Percentiles rank a stretch among this genome's conserved stretches.
Evolutionary conservation across 2,888 invertebrate genomes (phyloP).

Genomic region (Pachliopta kotzebuea): DNA sequence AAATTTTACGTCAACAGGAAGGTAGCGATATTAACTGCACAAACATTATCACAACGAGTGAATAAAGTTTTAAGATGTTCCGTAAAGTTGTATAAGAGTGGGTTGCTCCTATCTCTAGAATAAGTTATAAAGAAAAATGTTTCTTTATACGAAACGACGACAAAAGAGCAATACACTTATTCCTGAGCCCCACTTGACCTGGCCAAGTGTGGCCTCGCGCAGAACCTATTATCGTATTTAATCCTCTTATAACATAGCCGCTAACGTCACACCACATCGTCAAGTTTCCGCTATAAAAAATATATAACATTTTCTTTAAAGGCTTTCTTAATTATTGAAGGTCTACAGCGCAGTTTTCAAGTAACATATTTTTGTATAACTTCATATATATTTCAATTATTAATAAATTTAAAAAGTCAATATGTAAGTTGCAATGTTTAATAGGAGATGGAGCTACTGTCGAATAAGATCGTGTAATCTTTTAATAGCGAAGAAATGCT

Average conservation of each 20-base stretch:
- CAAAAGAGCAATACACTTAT: constrained; percentile 24
- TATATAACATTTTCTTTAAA: neutral
- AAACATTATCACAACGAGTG: too few relatives aligned
- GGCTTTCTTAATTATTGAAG: too few relatives aligned
- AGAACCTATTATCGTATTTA: constrained; percentile 33
- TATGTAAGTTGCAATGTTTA: neutral
- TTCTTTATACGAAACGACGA: neutral
- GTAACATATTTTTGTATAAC: neutral
- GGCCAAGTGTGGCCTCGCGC: constrained; percentile 28
- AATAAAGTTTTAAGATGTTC: too few relatives aligned
- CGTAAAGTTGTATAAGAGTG: too few relatives aligned
- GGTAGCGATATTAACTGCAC: too few relatives aligned
- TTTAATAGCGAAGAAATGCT: too few relatives aligned
- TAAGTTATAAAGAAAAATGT: too few relatives aligned
- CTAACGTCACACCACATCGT: constrained; percentile 3
- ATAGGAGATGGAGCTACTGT: neutral
- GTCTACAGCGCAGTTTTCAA: neutral
- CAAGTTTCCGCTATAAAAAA: neutral
- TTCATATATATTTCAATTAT: neutral
- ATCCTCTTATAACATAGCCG: constrained; percentile 31
- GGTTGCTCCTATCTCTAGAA: too few relatives aligned
- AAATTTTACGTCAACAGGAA: too few relatives aligned
- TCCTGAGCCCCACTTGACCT: constrained; percentile 31
- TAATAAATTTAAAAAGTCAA: neutral
- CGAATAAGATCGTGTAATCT: too few relatives aligned